A percentile compares a stretch with the other conserved stretches of the same genome.
phyloP scores from a whole-genome alignment of 1,140 invertebrate genomes.

The Drosophila chauvacae region DNA sequence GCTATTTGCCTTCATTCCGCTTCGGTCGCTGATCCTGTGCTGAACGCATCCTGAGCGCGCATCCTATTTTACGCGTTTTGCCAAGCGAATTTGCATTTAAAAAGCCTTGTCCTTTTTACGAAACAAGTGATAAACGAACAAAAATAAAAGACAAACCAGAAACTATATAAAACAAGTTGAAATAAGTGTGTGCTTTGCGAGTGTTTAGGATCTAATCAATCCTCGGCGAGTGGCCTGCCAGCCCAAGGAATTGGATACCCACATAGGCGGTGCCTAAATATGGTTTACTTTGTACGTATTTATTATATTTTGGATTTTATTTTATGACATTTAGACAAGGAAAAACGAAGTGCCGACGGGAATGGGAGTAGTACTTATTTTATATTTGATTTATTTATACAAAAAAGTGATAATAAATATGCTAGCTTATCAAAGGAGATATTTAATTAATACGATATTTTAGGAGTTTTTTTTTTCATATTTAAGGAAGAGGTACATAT shows the following conservation, averaged over 20 bases:
- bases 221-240: constrained; percentile 27
- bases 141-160: constrained; percentile 11
- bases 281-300: constrained; percentile 84
- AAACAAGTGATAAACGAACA: constrained; percentile 29
- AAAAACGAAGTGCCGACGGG: constrained; percentile 6
- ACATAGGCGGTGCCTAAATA: constrained; percentile 75
- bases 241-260: constrained; percentile 71
- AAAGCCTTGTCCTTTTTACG: constrained; percentile 31
- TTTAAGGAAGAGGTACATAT: not conserved
- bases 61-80: constrained; percentile 44
- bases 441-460: not conserved
- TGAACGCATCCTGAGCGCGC: constrained; percentile 51
- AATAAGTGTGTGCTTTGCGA: constrained; percentile 22
- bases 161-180: constrained; percentile 9
- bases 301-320: no score
- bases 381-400: no score
- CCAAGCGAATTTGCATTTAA: constrained; percentile 17
- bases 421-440: no score
- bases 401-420: no score
- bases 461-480: not conserved
- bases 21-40: constrained; percentile 78
- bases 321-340: not conserved
- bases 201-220: constrained; percentile 14
- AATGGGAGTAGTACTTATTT: not conserved
- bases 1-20: constrained; percentile 77